These are phyloP conservation scores for Vipera ursinii DNA, from an alignment of 2,797 vertebrate genomes.

Conservation along the genomic window DNA sequence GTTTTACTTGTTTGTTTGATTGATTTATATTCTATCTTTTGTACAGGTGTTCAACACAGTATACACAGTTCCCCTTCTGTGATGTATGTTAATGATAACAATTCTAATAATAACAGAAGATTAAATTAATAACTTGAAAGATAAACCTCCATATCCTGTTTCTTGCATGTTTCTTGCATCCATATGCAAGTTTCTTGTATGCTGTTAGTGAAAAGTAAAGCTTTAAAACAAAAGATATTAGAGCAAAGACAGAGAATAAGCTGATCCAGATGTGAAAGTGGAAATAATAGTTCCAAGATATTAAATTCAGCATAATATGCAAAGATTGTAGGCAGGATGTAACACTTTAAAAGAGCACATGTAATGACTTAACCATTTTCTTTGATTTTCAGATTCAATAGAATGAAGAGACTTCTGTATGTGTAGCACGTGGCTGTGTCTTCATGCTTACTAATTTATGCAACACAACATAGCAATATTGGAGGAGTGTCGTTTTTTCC, in stretches of 20 bases:
- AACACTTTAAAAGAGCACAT: neutral
- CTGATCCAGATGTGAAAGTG: neutral
- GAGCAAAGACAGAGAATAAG: neutral
- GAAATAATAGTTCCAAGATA: neutral
- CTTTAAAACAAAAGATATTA: neutral
- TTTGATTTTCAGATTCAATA: neutral
- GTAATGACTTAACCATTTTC: slow-evolving; percentile 5
- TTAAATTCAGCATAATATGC: neutral
- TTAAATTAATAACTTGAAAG: neutral
- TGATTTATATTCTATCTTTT: neutral
- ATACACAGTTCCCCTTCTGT: neutral
- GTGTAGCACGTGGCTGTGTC: neutral
- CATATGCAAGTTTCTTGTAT: neutral
- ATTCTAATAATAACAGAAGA: neutral
- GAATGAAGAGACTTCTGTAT: neutral
- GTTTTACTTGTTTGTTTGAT: neutral
- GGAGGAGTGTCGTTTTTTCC: slow-evolving; percentile 11
- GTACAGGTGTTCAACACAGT: neutral
- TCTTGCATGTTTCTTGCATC: neutral
- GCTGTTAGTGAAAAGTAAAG: neutral
- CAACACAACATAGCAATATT: slow-evolving; percentile 41
- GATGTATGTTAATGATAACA: neutral
- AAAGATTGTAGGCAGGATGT: neutral
- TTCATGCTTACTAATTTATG: slow-evolving; percentile 12
- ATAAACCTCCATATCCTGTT: neutral